Conservation (phyloP, 2,797 vertebrate species). For the Fratercula arctica region DNA sequence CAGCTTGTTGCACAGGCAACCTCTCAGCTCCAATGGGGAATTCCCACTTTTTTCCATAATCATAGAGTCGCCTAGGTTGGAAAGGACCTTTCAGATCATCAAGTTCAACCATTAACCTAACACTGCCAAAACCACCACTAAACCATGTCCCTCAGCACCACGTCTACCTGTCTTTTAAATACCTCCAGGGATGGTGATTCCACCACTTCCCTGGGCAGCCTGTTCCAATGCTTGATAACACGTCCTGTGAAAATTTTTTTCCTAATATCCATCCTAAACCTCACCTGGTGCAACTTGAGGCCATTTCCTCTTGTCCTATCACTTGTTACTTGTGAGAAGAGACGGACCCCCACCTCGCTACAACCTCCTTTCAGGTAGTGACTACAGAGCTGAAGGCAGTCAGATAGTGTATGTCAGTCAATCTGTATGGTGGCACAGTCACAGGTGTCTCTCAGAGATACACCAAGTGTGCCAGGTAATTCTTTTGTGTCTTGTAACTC, state of each 20-base stretch:
- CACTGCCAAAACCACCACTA: neutral
- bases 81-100: neutral
- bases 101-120: neutral
- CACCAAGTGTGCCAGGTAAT: neutral
- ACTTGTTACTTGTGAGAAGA: neutral
- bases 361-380: neutral
- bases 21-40: neutral
- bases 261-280: neutral
- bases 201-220: neutral
- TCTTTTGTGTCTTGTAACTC: neutral
- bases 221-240: neutral
- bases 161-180: neutral
- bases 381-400: neutral
- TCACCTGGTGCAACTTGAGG: neutral
- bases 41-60: neutral
- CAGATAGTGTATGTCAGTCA: neutral
- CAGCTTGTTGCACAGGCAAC: neutral
- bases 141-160: neutral
- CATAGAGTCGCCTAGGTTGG: neutral
- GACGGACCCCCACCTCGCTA: neutral
- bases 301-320: neutral
- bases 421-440: neutral
- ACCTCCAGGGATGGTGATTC: neutral
- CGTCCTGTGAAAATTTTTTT: neutral
- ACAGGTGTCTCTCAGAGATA: accelerated